A percentile compares a stretch with the other conserved stretches of the same genome.
Conservation (phyloP, 2,797 vertebrate species). For the Acipenser transmontanus region DNA sequence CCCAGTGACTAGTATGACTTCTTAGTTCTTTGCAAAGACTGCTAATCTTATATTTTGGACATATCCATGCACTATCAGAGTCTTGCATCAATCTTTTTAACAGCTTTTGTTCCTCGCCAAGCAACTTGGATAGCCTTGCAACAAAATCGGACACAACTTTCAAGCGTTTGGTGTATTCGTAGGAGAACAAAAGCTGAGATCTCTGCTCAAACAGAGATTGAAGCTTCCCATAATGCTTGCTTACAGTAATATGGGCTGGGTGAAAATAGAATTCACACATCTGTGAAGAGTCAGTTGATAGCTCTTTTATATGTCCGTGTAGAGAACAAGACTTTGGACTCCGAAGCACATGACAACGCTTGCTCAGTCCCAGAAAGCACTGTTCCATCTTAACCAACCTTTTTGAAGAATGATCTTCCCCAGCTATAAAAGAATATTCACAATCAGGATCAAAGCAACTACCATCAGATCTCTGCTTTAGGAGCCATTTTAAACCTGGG, state of each 20-base stretch:
- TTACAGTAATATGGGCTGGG: slow-evolving; percentile 29
- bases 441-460: slow-evolving; percentile 31
- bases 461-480: slow-evolving; percentile 25
- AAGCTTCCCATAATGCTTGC: slow-evolving; percentile 41
- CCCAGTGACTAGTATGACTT: slow-evolving; percentile 55
- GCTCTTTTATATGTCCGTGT: slow-evolving; percentile 23
- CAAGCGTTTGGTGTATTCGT: slow-evolving; percentile 46
- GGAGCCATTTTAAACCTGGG: slow-evolving; percentile 46
- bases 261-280: slow-evolving; percentile 29
- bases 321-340: slow-evolving; percentile 14
- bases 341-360: slow-evolving; percentile 39
- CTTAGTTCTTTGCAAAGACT: slow-evolving; percentile 49
- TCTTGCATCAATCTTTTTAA: background rate
- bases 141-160: slow-evolving; percentile 34
- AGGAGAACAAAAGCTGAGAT: slow-evolving; percentile 50
- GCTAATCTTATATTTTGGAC: slow-evolving; percentile 4
- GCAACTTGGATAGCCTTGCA: slow-evolving; percentile 33
- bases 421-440: slow-evolving; percentile 40
- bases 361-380: slow-evolving; percentile 37
- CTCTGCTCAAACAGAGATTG: slow-evolving; percentile 50
- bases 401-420: slow-evolving; percentile 42
- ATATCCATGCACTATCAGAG: background rate
- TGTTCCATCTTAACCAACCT: slow-evolving; percentile 45
- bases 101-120: slow-evolving; percentile 29
- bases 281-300: slow-evolving; percentile 22